Base-by-base conservation (phyloP, 2,888 invertebrate species). In the Panopea generosa region DNA sequence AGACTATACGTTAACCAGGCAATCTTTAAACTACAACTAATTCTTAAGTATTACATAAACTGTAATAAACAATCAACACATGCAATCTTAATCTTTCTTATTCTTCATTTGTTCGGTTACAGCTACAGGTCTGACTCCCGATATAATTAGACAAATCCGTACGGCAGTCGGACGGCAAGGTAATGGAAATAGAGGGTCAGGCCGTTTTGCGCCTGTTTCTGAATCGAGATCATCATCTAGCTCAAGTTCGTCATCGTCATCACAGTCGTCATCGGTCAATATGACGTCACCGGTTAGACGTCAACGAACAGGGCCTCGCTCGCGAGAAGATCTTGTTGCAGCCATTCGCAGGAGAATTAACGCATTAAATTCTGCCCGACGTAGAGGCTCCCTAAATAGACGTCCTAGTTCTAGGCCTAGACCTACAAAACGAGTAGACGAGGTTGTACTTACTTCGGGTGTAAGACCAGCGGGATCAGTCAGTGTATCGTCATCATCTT, bases 131-230 rank as follows among this genome's bases (percentile, higher is more conserved):
- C 38, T 77, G n/a, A 59, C 77, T 4, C 77, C 77, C 0, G 77
- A 71, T n/a, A 52, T 72, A 1, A n/a, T 77, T 26, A 57, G 53
- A 45, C 77, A 77, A 49, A 68, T 77, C 4, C 67, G 71, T 2
- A 22, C 18, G 7, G 53, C 70, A 7, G 20, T 60, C 20, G 40
- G 52, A 7, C 45, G 66, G 4, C 56, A 43, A 43, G 40, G 26
- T 2, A 11, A 16, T n/a, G 27, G 53, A 24, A 38, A 26, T n/a
- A 11, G 52, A 24, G 40, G 33, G 9, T 11, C 27, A 24, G 33
- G 33, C 4, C 4, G 33, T 11, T 4, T 11, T 33, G 43, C 47
- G 20, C 27, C 56, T 18, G 29, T 55, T 14, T 49, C 59, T 9
- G 52, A 20, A 11, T 53, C 53, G 4, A 27, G 27, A 2, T 49